Evolutionary conservation across 1,140 invertebrate genomes (phyloP), one percentile per base, ranked within the genome.

Genomic region (Campoletis sonorensis): DNA sequence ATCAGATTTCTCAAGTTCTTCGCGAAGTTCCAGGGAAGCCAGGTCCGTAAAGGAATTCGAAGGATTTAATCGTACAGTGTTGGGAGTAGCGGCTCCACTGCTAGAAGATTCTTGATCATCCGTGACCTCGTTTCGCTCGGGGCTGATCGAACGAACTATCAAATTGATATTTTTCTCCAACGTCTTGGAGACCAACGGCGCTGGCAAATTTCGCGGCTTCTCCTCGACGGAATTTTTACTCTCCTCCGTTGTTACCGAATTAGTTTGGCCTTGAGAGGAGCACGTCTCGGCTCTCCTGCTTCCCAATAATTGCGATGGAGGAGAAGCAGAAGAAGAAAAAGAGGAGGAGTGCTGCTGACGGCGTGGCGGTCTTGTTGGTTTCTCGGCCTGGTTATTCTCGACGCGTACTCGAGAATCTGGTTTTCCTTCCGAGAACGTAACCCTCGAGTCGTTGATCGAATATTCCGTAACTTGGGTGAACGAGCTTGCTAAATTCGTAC

Each of bases 31-130:
- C 61, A 67, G 21, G 3, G 76, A 67, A 3, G 18, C 45, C 30
- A 79, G 58, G 49, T 82, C 81, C 21, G 78, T 26, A 45, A 90
- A 84, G 8, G 90, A 92, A 58, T 87, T 88, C 18, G 84, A 81
- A 5, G 92, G 89, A 79, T 93, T 88, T 73, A 92, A 92, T 80
- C 92, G 93, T 49, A 93, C 93, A 0, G 94, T 95, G 83, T 91
- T 94, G 64, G 93, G 87, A 4, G 93, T 92, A 15, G 92, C 93
- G 18, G 92, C 92, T 15, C 58, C 76, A 78, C 91, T 90, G 81
- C 89, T 92, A 0, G 93, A 93, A 26, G 92, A 94, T 72, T 91
- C 89, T 40, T 87, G 87, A 16, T 75, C 45, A 58, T 61, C 80
- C 82, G 68, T 87, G 0, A 58, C 70, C 15, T 80, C 85, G 33